A percentile compares a stretch with the other conserved stretches of the same genome.
Evolutionary conservation across 2,888 invertebrate genomes (phyloP).

Genomic region (Desoria tigrina): DNA sequence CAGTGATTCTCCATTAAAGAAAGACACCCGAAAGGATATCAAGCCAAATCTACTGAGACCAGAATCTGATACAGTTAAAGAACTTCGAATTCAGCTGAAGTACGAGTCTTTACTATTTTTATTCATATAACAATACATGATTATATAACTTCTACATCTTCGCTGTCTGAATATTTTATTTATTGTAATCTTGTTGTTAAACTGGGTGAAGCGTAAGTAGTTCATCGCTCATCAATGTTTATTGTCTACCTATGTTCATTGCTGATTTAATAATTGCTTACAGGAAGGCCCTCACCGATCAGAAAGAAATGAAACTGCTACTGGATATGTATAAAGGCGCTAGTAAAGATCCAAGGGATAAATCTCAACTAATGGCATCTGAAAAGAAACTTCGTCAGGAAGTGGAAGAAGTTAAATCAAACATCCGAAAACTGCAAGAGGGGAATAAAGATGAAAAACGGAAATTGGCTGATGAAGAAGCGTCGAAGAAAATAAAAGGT

Average conservation of each 20-base stretch:
- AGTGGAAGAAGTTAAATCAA: conserved; percentile 81
- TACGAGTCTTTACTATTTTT: conserved; percentile 63
- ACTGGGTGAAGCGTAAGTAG: too few relatives aligned
- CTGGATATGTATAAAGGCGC: conserved; percentile 98
- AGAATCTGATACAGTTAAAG: conserved; percentile 75
- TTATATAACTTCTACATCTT: not conserved
- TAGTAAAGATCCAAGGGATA: conserved; percentile 92
- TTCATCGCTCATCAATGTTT: too few relatives aligned
- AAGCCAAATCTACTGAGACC: conserved; percentile 49
- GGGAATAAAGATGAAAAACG: conserved; percentile 87
- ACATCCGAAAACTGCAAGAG: conserved; percentile 83
- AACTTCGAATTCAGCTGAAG: conserved; percentile 90
- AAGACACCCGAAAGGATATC: conserved; percentile 3
- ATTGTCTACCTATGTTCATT: too few relatives aligned
- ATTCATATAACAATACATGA: not conserved
- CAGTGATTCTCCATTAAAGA: conserved; percentile 5
- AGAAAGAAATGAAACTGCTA: conserved; percentile 89
- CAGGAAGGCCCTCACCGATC: conserved; percentile 88
- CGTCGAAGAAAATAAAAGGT: conserved; percentile 87
- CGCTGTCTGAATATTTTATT: too few relatives aligned
- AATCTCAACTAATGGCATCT: conserved; percentile 92
- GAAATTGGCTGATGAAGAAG: conserved; percentile 92
- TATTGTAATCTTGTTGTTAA: too few relatives aligned
- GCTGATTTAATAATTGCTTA: too few relatives aligned
- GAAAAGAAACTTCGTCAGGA: conserved; percentile 89